Percentiles rank a stretch among this genome's conserved stretches.
Conservation (phyloP, 2,113 vertebrate species). For the Aphelocoma coerulescens region DNA sequence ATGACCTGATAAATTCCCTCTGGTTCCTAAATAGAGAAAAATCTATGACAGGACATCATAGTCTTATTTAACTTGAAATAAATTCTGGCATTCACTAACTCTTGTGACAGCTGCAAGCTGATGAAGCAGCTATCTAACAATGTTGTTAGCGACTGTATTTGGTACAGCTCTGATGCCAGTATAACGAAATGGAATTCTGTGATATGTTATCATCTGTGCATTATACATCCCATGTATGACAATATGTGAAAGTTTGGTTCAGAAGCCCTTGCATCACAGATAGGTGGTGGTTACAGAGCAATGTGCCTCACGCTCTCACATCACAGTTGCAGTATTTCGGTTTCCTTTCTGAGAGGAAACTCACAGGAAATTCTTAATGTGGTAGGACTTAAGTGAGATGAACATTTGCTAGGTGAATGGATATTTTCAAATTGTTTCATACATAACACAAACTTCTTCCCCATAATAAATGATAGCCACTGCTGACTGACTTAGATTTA, state of each 20-base stretch:
- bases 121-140: not conserved
- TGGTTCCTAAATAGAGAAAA: not conserved
- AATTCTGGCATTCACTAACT: not conserved
- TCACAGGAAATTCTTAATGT: not conserved
- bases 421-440: not conserved
- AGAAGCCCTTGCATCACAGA: not conserved
- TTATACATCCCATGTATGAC: rapidly evolving
- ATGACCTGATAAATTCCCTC: not conserved
- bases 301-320: not conserved
- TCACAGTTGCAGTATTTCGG: not conserved
- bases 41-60: not conserved
- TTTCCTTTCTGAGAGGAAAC: not conserved
- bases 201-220: not conserved
- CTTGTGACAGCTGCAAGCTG: not conserved
- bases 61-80: not conserved
- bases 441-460: not conserved
- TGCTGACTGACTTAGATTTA: not conserved
- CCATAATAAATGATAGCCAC: not conserved
- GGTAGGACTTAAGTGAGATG: not conserved
- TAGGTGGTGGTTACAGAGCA: not conserved
- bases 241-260: not conserved
- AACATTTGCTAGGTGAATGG: not conserved
- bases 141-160: not conserved
- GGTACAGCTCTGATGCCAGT: not conserved
- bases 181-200: not conserved